phyloP scores from a whole-genome alignment of 1,140 invertebrate species.

The Yoshiicerus persimilis region DNA sequence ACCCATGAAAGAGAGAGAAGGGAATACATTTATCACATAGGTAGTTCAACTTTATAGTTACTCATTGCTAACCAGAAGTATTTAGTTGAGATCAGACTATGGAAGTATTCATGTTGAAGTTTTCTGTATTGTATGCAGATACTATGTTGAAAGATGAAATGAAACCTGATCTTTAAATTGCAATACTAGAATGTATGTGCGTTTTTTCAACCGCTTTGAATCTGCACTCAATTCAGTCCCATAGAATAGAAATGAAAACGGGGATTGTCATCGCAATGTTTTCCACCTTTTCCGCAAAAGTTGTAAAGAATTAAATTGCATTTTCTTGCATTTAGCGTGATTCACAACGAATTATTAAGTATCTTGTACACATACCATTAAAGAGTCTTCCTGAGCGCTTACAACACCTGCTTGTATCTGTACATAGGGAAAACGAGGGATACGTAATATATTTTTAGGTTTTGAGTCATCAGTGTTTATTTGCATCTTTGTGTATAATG shows the following conservation, averaged over 20 bases:
- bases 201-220: background rate
- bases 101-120: background rate
- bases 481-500: background rate
- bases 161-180: conserved; percentile 4
- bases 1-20: too few species aligned
- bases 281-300: background rate
- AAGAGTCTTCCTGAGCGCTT: too few species aligned
- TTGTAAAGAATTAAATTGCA: background rate
- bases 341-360: background rate
- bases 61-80: too few species aligned
- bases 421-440: too few species aligned
- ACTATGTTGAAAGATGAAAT: background rate
- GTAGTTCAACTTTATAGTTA: too few species aligned
- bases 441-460: background rate
- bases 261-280: background rate
- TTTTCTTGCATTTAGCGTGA: background rate
- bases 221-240: background rate
- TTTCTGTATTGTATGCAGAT: background rate
- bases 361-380: background rate
- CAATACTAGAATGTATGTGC: background rate
- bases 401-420: too few species aligned
- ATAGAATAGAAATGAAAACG: too few species aligned
- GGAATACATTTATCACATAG: too few species aligned
- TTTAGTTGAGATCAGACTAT: too few species aligned
- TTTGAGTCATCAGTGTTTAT: background rate